phyloP scores from a whole-genome alignment of 2,888 invertebrate species.

The Allygus modestus region DNA sequence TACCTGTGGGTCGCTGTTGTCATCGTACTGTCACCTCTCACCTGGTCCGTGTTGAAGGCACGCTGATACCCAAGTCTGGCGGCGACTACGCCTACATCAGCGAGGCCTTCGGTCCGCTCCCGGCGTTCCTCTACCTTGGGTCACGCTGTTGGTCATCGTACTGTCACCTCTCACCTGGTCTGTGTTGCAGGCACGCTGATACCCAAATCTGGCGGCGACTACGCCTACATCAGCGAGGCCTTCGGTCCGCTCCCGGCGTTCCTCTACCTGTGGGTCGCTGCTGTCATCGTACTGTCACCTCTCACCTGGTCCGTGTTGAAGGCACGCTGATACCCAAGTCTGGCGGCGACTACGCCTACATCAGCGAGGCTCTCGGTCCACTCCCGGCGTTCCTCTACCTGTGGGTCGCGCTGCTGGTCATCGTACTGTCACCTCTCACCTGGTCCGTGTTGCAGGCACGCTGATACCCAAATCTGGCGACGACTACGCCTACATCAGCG shows the following conservation, averaged over 20 bases:
- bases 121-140: neutral
- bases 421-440: constrained; percentile 81
- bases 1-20: constrained; percentile 87
- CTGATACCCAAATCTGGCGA: no score
- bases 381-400: constrained; percentile 95
- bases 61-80: neutral
- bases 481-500: no score
- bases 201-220: neutral
- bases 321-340: constrained; percentile 97
- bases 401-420: constrained; percentile 94
- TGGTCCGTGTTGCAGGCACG: no score
- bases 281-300: no score
- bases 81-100: constrained; percentile 5
- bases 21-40: no score
- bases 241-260: constrained; percentile 5
- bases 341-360: constrained; percentile 98
- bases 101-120: neutral
- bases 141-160: no score
- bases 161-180: neutral
- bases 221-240: constrained; percentile 1
- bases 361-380: constrained; percentile 92
- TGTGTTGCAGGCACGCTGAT: neutral
- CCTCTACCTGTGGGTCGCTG: neutral
- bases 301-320: constrained; percentile 73
- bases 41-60: neutral